Conservation (phyloP, 92 coral and sea anemone species). For the Galaxea fascicularis region DNA sequence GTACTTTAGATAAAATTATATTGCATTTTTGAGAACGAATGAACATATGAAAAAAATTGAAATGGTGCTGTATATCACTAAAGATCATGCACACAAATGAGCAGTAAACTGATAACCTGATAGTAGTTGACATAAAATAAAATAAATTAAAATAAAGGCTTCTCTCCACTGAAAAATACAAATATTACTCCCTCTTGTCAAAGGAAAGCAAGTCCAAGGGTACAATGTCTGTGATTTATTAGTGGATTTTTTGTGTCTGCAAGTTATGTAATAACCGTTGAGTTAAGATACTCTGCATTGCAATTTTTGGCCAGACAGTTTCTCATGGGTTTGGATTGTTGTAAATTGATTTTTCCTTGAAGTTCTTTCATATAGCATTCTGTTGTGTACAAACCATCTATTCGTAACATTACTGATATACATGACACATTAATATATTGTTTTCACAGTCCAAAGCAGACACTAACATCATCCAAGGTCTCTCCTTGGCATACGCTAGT, state of each 20-base stretch:
- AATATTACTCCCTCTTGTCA: constrained; percentile 20
- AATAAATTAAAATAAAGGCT: constrained; percentile 22
- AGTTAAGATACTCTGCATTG: constrained; percentile 33
- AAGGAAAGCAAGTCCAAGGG: constrained; percentile 25
- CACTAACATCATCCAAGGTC: constrained; percentile 16
- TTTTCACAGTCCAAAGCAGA: constrained; percentile 4
- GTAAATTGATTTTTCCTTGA: background rate
- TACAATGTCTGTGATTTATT: constrained; percentile 24
- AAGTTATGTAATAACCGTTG: constrained; percentile 25
- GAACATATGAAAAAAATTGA: background rate
- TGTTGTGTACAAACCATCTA: background rate
- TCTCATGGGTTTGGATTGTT: background rate
- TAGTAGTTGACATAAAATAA: constrained; percentile 32
- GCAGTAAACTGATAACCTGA: constrained; percentile 32
- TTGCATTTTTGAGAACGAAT: background rate
- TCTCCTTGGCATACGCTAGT: constrained; percentile 23
- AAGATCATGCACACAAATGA: constrained; percentile 31
- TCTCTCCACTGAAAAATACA: constrained; percentile 14
- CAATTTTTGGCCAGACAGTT: constrained; percentile 17
- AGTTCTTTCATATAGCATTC: background rate
- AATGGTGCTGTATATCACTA: constrained; percentile 1
- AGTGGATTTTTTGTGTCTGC: constrained; percentile 33
- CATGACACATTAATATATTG: background rate
- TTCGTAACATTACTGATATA: background rate
- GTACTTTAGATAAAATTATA: constrained; percentile 8